phyloP scores from a whole-genome alignment of 2,888 invertebrate genomes.

The Plemyria rubiginata region DNA sequence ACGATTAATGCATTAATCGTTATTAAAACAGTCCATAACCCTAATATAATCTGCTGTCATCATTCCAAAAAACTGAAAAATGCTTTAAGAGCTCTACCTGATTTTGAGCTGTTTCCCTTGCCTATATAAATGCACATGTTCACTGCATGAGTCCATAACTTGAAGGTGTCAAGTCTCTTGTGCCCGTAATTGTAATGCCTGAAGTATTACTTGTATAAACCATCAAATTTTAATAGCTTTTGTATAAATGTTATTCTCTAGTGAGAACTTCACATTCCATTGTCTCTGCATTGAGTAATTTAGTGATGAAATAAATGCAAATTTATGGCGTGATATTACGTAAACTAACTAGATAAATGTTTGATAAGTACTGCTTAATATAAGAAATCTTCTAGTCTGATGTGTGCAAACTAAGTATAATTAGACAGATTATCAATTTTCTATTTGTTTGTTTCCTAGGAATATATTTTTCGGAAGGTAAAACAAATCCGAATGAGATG shows the following conservation, averaged over 20 bases:
- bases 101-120: too few species aligned
- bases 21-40: too few species aligned
- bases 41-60: too few species aligned
- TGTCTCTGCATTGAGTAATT: constrained; percentile 12
- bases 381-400: constrained; percentile 67
- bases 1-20: not conserved
- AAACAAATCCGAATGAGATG: not conserved
- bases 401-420: constrained; percentile 29
- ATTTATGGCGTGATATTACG: constrained; percentile 76
- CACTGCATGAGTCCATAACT: too few species aligned
- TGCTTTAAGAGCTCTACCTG: too few species aligned
- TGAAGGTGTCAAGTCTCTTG: too few species aligned
- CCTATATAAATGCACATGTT: too few species aligned
- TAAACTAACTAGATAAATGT: constrained; percentile 57
- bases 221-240: not conserved
- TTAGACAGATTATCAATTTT: not conserved
- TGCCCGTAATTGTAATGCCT: too few species aligned
- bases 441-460: not conserved
- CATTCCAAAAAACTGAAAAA: too few species aligned
- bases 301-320: constrained; percentile 44
- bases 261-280: constrained; percentile 43
- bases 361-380: constrained; percentile 62
- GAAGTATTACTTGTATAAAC: not conserved
- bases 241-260: constrained; percentile 36
- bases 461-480: not conserved